Evolutionary conservation across 2,797 vertebrate species (phyloP), one percentile per base, ranked within the genome.

Genomic region (Coregonus suidteri): DNA sequence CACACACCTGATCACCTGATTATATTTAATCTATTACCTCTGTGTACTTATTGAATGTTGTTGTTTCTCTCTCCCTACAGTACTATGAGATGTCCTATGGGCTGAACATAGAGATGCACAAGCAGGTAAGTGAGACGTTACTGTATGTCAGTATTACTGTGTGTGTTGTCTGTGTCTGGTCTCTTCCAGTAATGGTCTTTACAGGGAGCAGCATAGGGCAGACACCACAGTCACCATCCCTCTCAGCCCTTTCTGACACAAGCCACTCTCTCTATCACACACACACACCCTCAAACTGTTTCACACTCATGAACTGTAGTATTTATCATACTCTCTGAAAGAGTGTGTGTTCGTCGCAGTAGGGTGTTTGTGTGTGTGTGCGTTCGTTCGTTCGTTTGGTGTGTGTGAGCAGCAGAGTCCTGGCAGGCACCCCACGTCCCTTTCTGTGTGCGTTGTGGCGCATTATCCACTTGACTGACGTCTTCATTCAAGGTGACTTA

Each of bases 81-180:
- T 98, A 98, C 93, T 98, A 98, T 5, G 97, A 98, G 88, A 98
- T 98, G 97, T 98, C 97, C 84, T 98, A 98, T 83, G 97, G 97
- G 71, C 95, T 98, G 94, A 98, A 98, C 94, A 98, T 98, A 89
- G 97, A 97, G 92, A 98, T 98, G 97, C 97, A 98, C 91, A 98
- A 98, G 82, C 97, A 98, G 96, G 97, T 98, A 95, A 90, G 90
- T 78, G n/a, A 65, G 1, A 2, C 5, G 1, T 64, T 20, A 25
- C 34, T n/a, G 6, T 67, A 14, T 67, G 15, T 67, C 25, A 47
- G 9, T 47, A 47, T 47, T 47, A 47, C 9, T 47, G 41, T 47
- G 41, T 67, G 30, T 2, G 1, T 4, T n/a, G 0, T 77, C 41
- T 47, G 41, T 47, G 41, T 47, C 56, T 67, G 37, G 20, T 34